A percentile compares a stretch with the other conserved stretches of the same genome.
These are phyloP conservation scores for Rhopalosiphum nymphaeae DNA, from an alignment of 2,888 invertebrate genomes.

Conservation along the genomic window DNA sequence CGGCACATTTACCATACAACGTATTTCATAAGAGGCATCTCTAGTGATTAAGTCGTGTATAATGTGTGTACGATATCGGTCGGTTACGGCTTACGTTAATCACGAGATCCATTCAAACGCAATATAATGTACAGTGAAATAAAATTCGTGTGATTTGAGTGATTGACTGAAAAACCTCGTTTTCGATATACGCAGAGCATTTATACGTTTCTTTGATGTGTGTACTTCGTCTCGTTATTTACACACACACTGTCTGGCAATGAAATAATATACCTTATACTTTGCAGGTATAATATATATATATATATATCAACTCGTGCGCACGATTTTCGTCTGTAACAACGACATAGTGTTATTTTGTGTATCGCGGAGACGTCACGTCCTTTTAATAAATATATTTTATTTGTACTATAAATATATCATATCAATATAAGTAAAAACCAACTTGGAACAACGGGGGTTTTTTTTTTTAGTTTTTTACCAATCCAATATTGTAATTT, in stretches of 20 bases:
- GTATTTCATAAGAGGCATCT: background rate
- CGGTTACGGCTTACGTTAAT: background rate
- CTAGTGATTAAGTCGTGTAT: background rate
- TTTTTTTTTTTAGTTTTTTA: background rate
- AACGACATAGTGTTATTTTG: background rate
- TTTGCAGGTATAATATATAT: background rate
- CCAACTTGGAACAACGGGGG: background rate
- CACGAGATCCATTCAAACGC: background rate
- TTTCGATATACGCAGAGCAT: background rate
- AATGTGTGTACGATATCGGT: background rate
- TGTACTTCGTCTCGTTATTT: background rate
- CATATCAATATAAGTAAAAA: background rate
- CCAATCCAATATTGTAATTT: background rate
- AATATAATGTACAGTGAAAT: background rate
- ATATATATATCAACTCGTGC: background rate
- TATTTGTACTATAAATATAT: no score
- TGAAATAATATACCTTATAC: background rate
- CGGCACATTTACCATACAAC: background rate
- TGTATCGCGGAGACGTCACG: background rate
- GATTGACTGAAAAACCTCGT: background rate
- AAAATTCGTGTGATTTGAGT: background rate
- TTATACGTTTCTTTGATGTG: slow-evolving; percentile 7
- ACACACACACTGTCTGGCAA: background rate
- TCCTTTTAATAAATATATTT: background rate
- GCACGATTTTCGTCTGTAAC: background rate